Percentiles rank a stretch among this genome's conserved stretches.
These are phyloP conservation scores for Glaucomys volans DNA, from an alignment of 2,113 vertebrate genomes.

Conservation along the genomic window DNA sequence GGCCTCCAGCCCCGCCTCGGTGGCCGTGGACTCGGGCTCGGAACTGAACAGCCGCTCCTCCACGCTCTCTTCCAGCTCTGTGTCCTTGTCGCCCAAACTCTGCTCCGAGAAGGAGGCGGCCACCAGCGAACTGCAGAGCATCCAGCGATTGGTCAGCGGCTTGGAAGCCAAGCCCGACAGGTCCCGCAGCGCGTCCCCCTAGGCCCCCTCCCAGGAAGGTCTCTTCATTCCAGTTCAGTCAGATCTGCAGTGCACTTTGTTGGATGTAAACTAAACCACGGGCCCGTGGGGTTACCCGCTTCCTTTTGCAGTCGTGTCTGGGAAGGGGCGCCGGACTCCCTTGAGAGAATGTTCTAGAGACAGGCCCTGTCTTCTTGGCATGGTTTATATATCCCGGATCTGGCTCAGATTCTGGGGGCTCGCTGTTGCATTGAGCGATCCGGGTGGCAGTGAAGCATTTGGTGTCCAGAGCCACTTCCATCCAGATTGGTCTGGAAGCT, in stretches of 20 bases:
- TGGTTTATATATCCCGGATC: slow-evolving; percentile 20
- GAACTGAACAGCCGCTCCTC: slow-evolving; percentile 96
- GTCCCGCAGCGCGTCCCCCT: slow-evolving; percentile 94
- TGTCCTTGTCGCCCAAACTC: slow-evolving; percentile 94
- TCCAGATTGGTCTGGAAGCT: slow-evolving; percentile 30
- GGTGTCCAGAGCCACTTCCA: background rate
- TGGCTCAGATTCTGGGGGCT: slow-evolving; percentile 11
- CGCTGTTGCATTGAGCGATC: background rate
- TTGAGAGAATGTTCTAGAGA: background rate
- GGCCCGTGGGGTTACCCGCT: slow-evolving; percentile 22
- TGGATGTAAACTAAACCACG: slow-evolving; percentile 77
- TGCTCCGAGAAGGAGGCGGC: slow-evolving; percentile 93
- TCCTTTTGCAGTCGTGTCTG: background rate
- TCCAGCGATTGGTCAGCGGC: slow-evolving; percentile 98
- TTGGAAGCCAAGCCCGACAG: slow-evolving; percentile 95
- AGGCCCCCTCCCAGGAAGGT: slow-evolving; percentile 32
- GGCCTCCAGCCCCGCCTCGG: slow-evolving; percentile 91
- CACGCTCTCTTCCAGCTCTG: slow-evolving; percentile 92
- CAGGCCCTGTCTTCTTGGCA: background rate
- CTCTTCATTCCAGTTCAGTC: slow-evolving; percentile 85
- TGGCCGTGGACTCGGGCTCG: slow-evolving; percentile 94
- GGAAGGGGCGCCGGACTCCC: slow-evolving; percentile 41
- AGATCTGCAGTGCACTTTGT: slow-evolving; percentile 88
- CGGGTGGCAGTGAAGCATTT: background rate
- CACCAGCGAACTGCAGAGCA: slow-evolving; percentile 96